A percentile compares a stretch with the other conserved stretches of the same genome.
phyloP scores from a whole-genome alignment of 2,113 vertebrate species.

The Gallinago jamesoni region DNA sequence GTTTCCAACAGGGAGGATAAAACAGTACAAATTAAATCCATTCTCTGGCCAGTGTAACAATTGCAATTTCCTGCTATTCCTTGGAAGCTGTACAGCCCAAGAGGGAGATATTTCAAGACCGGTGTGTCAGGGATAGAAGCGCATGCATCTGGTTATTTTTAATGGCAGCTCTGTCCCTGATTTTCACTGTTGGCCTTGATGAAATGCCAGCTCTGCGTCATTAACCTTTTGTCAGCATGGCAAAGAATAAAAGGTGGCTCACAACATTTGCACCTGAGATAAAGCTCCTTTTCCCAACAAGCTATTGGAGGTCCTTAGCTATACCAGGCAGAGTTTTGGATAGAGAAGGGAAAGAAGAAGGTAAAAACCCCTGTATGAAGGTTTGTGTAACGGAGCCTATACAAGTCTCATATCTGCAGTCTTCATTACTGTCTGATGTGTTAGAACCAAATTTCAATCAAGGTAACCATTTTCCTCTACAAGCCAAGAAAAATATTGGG shows the following conservation, averaged over 20 bases:
- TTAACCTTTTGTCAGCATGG: conserved; percentile 34
- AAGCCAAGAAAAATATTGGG: conserved; percentile 63
- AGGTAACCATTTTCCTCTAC: conserved; percentile 44
- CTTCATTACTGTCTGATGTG: conserved; percentile 46
- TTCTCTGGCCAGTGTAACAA: conserved; percentile 65
- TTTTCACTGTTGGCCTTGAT: conserved; percentile 43
- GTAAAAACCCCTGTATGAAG: neutral
- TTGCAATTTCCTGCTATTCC: conserved; percentile 70
- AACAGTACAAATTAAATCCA: conserved; percentile 70
- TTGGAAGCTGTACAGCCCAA: conserved; percentile 56
- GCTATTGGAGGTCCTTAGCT: neutral
- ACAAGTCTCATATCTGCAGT: conserved; percentile 10
- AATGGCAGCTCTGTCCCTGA: conserved; percentile 56
- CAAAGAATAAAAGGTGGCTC: neutral
- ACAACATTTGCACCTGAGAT: neutral
- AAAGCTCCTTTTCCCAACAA: neutral
- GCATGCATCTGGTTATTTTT: conserved; percentile 64
- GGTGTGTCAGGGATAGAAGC: conserved; percentile 50
- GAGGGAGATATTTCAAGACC: conserved; percentile 62
- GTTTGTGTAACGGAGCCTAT: neutral
- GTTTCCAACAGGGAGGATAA: conserved; percentile 65
- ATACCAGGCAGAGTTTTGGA: neutral
- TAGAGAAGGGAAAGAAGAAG: neutral
- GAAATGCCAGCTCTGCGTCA: conserved; percentile 46
- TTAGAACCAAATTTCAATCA: conserved; percentile 48